These are phyloP conservation scores for Agonum fuliginosum DNA, from an alignment of 2,888 invertebrate genomes.

Conservation along the genomic window DNA sequence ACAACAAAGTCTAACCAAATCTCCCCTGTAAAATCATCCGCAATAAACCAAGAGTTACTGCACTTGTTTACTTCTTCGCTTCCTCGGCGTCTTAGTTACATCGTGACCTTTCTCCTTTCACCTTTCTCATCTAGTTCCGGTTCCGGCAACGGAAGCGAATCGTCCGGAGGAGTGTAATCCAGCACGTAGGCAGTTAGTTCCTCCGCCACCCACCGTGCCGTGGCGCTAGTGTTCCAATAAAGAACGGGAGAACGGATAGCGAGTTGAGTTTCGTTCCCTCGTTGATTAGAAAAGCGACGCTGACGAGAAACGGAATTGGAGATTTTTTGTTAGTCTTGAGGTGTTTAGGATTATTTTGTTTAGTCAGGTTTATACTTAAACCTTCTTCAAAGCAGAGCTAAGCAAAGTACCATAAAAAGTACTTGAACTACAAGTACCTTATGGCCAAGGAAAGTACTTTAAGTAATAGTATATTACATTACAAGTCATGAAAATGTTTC, in stretches of 20 bases:
- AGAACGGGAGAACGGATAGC: neutral
- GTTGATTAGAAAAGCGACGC: neutral
- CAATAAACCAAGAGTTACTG: neutral
- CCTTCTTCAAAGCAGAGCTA: neutral
- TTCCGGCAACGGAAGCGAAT: conserved; percentile 31
- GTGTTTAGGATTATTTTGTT: conserved; percentile 10
- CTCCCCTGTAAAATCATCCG: neutral
- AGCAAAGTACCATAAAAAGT: too few relatives aligned
- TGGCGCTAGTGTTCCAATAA: conserved; percentile 9
- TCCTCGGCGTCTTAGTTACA: too few relatives aligned
- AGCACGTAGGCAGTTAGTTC: conserved; percentile 33
- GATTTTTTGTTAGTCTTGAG: neutral
- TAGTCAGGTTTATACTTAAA: neutral
- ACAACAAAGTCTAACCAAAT: neutral
- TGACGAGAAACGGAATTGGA: neutral
- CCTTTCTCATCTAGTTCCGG: neutral
- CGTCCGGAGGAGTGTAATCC: conserved; percentile 15
- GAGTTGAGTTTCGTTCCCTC: neutral
- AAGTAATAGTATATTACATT: too few relatives aligned
- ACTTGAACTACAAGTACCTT: too few relatives aligned
- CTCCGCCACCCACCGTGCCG: neutral
- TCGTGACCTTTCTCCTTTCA: neutral
- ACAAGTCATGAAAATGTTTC: too few relatives aligned
- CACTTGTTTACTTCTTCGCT: conserved; percentile 3
- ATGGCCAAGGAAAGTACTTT: too few relatives aligned